Percentiles rank a stretch among this genome's conserved stretches.
These are phyloP conservation scores for Ailuropoda melanoleuca DNA, from an alignment of 2,113 vertebrate genomes.

Conservation along the genomic window DNA sequence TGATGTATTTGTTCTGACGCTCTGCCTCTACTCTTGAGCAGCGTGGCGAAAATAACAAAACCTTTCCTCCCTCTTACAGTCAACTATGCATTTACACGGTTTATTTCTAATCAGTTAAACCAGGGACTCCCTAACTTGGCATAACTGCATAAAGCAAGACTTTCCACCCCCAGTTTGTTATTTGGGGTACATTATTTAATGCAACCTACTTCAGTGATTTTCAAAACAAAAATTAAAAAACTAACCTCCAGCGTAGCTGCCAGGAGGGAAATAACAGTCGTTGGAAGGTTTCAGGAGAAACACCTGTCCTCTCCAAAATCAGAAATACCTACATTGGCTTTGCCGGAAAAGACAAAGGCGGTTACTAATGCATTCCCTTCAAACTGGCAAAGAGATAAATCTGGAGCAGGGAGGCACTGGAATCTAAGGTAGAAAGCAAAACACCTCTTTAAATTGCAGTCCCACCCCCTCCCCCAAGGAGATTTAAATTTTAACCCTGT, in stretches of 20 bases:
- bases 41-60: background rate
- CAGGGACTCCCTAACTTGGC: background rate
- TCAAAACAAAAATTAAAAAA: background rate
- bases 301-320: constrained; percentile 13
- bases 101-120: background rate
- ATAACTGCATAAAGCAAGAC: background rate
- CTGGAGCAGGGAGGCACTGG: background rate
- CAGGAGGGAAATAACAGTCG: background rate
- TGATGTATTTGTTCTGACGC: background rate
- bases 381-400: background rate
- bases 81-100: background rate
- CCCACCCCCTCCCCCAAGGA: background rate
- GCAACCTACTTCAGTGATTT: background rate
- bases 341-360: background rate
- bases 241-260: background rate
- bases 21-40: background rate
- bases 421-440: background rate
- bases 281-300: constrained; percentile 16
- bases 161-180: background rate
- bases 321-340: background rate
- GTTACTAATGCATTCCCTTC: background rate
- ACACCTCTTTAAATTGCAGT: background rate
- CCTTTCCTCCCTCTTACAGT: background rate
- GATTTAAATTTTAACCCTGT: background rate
- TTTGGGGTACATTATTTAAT: background rate